Evolutionary conservation across 2,888 invertebrate species (phyloP).

Genomic region (Drosophila cognata): DNA sequence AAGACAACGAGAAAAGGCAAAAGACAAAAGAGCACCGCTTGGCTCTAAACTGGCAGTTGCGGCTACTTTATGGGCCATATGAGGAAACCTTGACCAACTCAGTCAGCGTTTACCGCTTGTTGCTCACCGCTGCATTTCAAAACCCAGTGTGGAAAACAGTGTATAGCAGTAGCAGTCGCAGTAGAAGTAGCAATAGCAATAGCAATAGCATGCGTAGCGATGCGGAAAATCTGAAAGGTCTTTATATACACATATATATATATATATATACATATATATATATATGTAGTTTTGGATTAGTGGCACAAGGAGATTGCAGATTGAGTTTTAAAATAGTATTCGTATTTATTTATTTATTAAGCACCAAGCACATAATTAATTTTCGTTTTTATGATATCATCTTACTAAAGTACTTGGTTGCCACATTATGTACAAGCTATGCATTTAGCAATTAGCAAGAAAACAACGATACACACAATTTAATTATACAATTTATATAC

Average conservation of each 20-base stretch:
- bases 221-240: slow-evolving; percentile 76
- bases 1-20: background rate
- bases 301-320: slow-evolving; percentile 48
- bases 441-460: slow-evolving; percentile 56
- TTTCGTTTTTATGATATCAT: slow-evolving; percentile 54
- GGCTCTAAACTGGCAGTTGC: slow-evolving; percentile 36
- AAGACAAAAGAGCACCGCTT: slow-evolving; percentile 50
- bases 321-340: slow-evolving; percentile 39
- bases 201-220: slow-evolving; percentile 58
- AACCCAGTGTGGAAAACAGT: slow-evolving; percentile 53
- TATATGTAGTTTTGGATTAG: background rate
- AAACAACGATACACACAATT: slow-evolving; percentile 27
- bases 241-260: slow-evolving; percentile 2
- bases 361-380: slow-evolving; percentile 45
- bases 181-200: slow-evolving; percentile 2
- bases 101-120: slow-evolving; percentile 49
- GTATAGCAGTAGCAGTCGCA: background rate
- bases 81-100: slow-evolving; percentile 77
- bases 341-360: slow-evolving; percentile 53
- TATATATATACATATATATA: background rate
- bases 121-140: slow-evolving; percentile 65
- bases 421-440: slow-evolving; percentile 4
- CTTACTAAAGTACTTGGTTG: slow-evolving; percentile 37
- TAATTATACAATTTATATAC: slow-evolving; percentile 5
- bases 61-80: slow-evolving; percentile 62